These are phyloP conservation scores for Crotalus horridus DNA, from an alignment of 2,113 vertebrate genomes.

Conservation along the genomic window DNA sequence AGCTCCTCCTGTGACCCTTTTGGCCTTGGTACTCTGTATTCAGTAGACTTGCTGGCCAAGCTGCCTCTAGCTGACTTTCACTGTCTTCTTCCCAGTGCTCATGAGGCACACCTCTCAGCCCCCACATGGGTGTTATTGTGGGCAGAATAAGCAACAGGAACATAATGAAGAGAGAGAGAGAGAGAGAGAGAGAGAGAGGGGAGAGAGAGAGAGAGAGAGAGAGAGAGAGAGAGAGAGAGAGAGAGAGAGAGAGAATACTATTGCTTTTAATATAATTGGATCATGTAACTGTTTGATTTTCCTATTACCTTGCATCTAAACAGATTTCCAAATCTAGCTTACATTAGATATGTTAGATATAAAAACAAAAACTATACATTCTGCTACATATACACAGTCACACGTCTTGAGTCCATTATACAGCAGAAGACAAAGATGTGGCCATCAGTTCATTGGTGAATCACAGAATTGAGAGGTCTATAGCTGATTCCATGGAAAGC, in stretches of 20 bases:
- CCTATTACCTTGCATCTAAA: background rate
- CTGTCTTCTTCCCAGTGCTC: background rate
- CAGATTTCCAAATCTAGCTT: background rate
- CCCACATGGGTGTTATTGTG: no score
- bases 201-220: no score
- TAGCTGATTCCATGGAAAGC: background rate
- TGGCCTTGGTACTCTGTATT: background rate
- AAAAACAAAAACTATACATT: background rate
- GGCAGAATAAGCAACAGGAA: no score
- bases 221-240: no score
- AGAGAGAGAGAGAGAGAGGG: no score
- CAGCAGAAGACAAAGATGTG: background rate
- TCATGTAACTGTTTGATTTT: background rate
- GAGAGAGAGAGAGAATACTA: no score
- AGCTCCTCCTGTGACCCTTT: background rate
- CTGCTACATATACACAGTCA: background rate
- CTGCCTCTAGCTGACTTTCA: background rate
- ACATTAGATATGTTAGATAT: background rate
- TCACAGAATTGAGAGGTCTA: background rate
- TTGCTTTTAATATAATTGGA: no score
- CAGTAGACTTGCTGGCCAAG: no score
- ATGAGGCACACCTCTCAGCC: background rate
- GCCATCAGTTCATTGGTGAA: background rate
- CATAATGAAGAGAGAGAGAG: no score
- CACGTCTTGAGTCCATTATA: background rate